Evolutionary conservation across 2,113 vertebrate species (phyloP).

Genomic region (Chamaea fasciata): DNA sequence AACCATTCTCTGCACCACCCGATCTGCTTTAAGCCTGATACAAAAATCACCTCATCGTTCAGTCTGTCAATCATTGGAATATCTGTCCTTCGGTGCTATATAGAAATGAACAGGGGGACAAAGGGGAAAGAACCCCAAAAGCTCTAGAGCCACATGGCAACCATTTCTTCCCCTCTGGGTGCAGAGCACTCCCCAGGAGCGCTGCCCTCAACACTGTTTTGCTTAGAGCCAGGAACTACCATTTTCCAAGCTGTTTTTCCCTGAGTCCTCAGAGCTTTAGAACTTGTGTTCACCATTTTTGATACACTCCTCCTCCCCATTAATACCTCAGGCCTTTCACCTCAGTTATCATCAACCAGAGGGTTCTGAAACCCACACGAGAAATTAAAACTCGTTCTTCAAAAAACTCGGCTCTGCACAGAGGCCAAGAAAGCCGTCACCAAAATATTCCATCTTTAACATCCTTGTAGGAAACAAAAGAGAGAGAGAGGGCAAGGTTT

Average conservation of each 20-base stretch:
- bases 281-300: constrained; percentile 37
- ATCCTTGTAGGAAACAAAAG: neutral
- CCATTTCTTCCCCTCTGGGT: neutral
- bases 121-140: constrained; percentile 61
- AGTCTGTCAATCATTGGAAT: constrained; percentile 3
- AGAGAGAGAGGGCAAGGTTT: neutral
- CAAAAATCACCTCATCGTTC: constrained; percentile 29
- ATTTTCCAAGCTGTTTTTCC: constrained; percentile 21
- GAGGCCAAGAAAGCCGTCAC: neutral
- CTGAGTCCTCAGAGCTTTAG: constrained; percentile 39
- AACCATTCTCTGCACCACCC: constrained; percentile 4
- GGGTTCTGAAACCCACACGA: neutral
- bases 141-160: neutral
- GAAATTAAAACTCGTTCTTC: neutral
- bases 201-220: constrained; percentile 51
- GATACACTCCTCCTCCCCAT: neutral
- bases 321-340: neutral
- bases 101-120: neutral
- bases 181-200: neutral
- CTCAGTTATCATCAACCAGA: neutral
- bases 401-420: neutral
- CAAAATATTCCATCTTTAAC: neutral
- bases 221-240: constrained; percentile 1
- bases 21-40: constrained; percentile 8
- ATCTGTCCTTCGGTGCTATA: constrained; percentile 33